Evolutionary conservation across 2,888 invertebrate genomes (phyloP), one percentile per base, ranked within the genome.

Genomic region (Tanytarsus gracilentus): DNA sequence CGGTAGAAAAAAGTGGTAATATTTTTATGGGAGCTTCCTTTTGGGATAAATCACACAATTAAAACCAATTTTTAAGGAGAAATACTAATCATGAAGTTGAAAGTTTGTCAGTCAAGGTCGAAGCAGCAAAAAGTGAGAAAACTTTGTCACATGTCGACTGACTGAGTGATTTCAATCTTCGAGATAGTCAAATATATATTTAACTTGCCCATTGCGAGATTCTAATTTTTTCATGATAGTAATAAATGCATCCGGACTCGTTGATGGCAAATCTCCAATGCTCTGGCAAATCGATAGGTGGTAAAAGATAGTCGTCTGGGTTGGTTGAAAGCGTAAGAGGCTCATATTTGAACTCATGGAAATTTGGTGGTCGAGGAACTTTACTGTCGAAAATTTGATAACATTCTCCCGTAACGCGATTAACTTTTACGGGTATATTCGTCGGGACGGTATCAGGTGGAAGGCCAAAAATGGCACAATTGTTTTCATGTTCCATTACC

Each of bases 261-360:
- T 95, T 94, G 63, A 80, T 78, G 0, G 90, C 87, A 66, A 84
- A 85, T 67, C 89, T 88, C 97, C 97, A 98, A 69, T 86, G 81
- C 0, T 86, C 85, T 0, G 93, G 92, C 62, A 95, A 74, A 65
- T 85, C 80, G 27, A 78, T 76, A 0, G 78, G 76, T 0, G 80
- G 74, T 25, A 74, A 62, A 49, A 67, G 67, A 62, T 74, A 74
- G 55, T 72, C 71, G 27, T 66, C 66, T 0, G 68, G 67, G 64
- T 69, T 66, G 4, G 68, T 68, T 7, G 70, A 69, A 59, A 68
- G 52, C 1, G 66, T 65, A 4, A 26, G 18, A 11, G 36, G 33
- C 21, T 60, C 50, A 16, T 50, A 50, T 8, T 60, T 60, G 50
- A 60, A 60, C 6, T 36, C 21, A 36, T 33, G 48, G 62, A 70